These are phyloP conservation scores for Hypomecis atomaria DNA, from an alignment of 2,888 invertebrate species.

Conservation along the genomic window DNA sequence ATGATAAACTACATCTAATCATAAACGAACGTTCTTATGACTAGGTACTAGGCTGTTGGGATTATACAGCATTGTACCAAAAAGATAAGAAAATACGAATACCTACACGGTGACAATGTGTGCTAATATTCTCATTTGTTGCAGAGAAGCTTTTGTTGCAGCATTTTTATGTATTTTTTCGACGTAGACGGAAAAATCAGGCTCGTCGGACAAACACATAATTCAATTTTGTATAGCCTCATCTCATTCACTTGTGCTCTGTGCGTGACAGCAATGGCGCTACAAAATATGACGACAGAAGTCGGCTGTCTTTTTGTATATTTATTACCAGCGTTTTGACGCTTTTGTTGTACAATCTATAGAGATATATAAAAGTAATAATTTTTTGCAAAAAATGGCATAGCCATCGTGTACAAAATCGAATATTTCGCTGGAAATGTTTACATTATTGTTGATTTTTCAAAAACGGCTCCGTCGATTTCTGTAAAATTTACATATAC, in stretches of 20 bases:
- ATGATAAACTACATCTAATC: no score
- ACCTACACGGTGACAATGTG: neutral
- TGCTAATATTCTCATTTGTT: constrained; percentile 16
- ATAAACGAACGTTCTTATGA: no score
- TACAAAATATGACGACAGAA: constrained; percentile 14
- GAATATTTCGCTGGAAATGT: no score
- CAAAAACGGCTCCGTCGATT: no score
- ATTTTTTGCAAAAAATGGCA: no score
- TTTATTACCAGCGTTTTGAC: neutral
- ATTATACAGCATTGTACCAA: neutral
- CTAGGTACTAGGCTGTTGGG: no score
- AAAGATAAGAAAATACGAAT: neutral
- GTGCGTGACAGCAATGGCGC: constrained; percentile 19
- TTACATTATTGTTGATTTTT: no score
- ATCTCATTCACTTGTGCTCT: constrained; percentile 28
- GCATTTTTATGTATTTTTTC: constrained; percentile 12
- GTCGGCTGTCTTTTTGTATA: neutral
- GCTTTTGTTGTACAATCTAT: neutral
- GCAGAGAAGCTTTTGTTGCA: constrained; percentile 15
- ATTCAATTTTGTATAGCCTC: constrained; percentile 29
- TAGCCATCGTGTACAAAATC: no score
- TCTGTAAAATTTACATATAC: no score
- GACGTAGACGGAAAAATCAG: constrained; percentile 20
- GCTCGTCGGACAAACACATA: constrained; percentile 25
- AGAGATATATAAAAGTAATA: no score